phyloP scores from a whole-genome alignment of 2,113 vertebrate genomes.

The Motacilla tschutschensis region DNA sequence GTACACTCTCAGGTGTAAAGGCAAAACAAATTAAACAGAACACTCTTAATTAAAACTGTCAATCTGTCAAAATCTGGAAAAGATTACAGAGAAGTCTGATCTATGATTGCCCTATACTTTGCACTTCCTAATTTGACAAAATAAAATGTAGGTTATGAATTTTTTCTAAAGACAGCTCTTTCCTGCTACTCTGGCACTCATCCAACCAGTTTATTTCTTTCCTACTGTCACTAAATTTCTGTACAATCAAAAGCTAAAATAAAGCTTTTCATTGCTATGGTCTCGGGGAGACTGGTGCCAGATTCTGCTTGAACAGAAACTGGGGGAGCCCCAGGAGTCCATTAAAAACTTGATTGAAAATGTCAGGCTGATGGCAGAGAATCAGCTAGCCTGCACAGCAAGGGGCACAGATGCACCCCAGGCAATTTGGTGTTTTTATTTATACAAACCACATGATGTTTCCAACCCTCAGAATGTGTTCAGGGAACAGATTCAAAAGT shows the following conservation, averaged over 20 bases:
- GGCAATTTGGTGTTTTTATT: not conserved
- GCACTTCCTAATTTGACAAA: not conserved
- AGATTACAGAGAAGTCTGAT: not conserved
- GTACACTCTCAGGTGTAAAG: not conserved
- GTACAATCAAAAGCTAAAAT: constrained; percentile 15
- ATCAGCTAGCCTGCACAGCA: not conserved
- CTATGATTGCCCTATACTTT: not conserved
- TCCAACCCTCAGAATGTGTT: not conserved
- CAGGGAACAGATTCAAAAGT: not conserved
- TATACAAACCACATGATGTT: not conserved
- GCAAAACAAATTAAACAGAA: constrained; percentile 16
- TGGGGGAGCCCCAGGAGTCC: constrained; percentile 1
- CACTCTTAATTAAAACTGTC: constrained; percentile 31
- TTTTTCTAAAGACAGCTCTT: not conserved
- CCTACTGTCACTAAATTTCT: constrained; percentile 2
- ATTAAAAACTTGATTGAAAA: constrained; percentile 27
- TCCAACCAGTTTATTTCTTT: not conserved
- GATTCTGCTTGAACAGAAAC: not conserved
- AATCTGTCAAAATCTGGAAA: not conserved
- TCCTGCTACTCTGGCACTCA: not conserved
- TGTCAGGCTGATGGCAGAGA: not conserved
- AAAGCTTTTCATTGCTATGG: not conserved
- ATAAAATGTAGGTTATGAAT: not conserved
- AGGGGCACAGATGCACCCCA: not conserved
- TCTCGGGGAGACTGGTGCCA: not conserved